These are phyloP conservation scores for Ochropleura plecta DNA, from an alignment of 2,888 invertebrate species.

Conservation along the genomic window DNA sequence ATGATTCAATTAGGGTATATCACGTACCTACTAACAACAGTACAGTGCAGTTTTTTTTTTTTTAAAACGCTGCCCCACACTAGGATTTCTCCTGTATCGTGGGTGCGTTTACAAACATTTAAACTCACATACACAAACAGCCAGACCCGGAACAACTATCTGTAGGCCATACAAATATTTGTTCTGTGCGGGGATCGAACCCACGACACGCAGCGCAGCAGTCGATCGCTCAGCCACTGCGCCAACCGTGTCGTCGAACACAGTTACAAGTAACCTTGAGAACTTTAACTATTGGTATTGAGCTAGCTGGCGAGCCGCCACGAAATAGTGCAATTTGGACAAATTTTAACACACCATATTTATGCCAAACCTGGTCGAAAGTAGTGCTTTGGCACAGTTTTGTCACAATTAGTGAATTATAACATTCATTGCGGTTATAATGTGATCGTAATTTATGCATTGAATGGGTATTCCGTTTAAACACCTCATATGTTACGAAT, in stretches of 20 bases:
- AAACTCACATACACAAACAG: too few relatives aligned
- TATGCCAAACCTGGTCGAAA: constrained; percentile 54
- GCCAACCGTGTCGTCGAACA: neutral
- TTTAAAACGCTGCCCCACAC: too few relatives aligned
- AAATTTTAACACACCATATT: constrained; percentile 59
- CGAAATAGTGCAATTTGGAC: constrained; percentile 54
- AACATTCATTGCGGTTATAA: constrained; percentile 23
- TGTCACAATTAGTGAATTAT: constrained; percentile 51
- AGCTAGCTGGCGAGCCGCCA: constrained; percentile 47
- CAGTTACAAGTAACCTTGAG: constrained; percentile 28
- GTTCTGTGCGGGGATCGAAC: too few relatives aligned
- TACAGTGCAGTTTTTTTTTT: neutral
- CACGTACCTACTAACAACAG: neutral
- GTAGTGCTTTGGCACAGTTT: constrained; percentile 52
- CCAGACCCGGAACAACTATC: too few relatives aligned
- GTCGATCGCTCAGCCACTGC: too few relatives aligned
- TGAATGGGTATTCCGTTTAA: neutral
- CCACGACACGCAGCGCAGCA: too few relatives aligned
- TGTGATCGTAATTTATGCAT: constrained; percentile 5
- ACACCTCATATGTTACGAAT: neutral
- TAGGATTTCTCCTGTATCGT: too few relatives aligned
- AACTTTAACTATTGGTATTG: constrained; percentile 28
- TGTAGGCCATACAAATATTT: too few relatives aligned
- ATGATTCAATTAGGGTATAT: neutral
- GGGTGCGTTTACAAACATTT: too few relatives aligned